Evolutionary conservation across 1,140 invertebrate species (phyloP).

Genomic region (Eupristina koningsbergeri): DNA sequence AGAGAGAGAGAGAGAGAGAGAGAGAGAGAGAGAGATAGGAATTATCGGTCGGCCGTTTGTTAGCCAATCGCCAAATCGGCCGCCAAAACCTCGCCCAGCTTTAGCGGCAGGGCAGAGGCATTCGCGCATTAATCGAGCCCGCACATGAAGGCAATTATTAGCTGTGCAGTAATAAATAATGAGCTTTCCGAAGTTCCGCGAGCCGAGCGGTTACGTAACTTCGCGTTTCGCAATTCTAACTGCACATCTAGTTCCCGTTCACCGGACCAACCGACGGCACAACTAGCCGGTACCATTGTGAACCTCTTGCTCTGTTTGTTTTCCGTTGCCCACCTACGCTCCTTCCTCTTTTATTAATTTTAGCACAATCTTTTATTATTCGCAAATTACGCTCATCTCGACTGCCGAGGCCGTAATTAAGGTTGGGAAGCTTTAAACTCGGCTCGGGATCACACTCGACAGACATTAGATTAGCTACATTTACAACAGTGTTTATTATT

Average conservation of each 20-base stretch:
- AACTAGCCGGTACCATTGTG: neutral
- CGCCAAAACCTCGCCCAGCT: too few relatives aligned
- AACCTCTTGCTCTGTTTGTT: slow-evolving; percentile 8
- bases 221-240: slow-evolving; percentile 19
- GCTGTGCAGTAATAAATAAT: slow-evolving; percentile 55
- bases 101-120: too few relatives aligned
- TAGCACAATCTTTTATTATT: slow-evolving; percentile 20
- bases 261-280: neutral
- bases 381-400: neutral
- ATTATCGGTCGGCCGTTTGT: too few relatives aligned
- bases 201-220: slow-evolving; percentile 58
- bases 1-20: too few relatives aligned
- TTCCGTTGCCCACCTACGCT: neutral
- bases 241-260: slow-evolving; percentile 48
- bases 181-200: slow-evolving; percentile 51
- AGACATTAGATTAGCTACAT: neutral
- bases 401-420: neutral
- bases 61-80: too few relatives aligned
- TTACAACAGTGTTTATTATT: neutral
- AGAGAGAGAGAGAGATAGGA: too few relatives aligned
- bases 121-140: neutral
- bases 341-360: slow-evolving; percentile 6
- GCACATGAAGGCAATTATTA: slow-evolving; percentile 37
- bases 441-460: neutral
- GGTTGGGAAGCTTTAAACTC: too few relatives aligned